Percentiles rank a stretch among this genome's conserved stretches.
Conservation (phyloP, 2,797 vertebrate species). For the Peromyscus aztecus region DNA sequence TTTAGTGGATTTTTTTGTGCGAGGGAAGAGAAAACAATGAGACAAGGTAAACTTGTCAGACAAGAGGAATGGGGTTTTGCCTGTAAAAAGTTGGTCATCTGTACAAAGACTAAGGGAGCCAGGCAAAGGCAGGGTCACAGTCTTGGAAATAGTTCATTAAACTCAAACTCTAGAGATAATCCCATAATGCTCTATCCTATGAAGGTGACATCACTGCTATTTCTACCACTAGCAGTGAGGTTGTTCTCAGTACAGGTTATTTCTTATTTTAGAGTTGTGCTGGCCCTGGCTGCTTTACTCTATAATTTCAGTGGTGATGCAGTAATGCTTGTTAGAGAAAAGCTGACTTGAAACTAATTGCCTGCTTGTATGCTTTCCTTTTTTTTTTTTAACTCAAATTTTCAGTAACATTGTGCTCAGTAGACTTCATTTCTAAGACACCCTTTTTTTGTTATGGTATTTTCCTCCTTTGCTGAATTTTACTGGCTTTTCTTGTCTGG, state of each 20-base stretch:
- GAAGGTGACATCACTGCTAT: not conserved
- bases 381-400: not conserved
- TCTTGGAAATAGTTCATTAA: not conserved
- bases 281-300: not conserved
- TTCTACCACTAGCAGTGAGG: not conserved
- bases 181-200: not conserved
- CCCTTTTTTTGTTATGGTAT: not conserved
- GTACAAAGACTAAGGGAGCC: not conserved
- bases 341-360: not conserved
- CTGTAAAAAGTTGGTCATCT: not conserved
- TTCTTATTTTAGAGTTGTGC: not conserved
- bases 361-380: too few relatives aligned
- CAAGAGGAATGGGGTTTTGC: not conserved
- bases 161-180: not conserved
- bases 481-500: not conserved
- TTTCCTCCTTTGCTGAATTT: not conserved
- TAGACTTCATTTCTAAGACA: not conserved
- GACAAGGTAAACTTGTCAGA: not conserved
- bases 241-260: not conserved
- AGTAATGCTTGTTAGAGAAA: not conserved
- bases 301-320: not conserved
- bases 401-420: not conserved
- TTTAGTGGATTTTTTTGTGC: not conserved
- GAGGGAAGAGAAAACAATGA: not conserved
- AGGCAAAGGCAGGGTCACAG: not conserved